Percentiles rank a stretch among this genome's conserved stretches.
Evolutionary conservation across 1,140 invertebrate genomes (phyloP).

Genomic region (Atta cephalotes): DNA sequence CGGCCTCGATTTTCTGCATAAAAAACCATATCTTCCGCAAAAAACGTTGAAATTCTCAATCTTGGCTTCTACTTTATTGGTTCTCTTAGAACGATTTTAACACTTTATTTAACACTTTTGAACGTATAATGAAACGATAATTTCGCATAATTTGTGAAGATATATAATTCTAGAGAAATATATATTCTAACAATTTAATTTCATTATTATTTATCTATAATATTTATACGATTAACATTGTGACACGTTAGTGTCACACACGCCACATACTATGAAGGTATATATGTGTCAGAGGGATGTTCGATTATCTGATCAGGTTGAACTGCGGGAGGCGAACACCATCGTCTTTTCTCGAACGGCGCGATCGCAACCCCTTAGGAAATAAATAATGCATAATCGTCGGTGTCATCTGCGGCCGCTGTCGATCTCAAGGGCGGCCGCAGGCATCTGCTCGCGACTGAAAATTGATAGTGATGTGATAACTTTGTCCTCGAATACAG

Average conservation of each 20-base stretch:
- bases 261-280: slow-evolving; percentile 10
- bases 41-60: not conserved
- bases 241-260: slow-evolving; percentile 3
- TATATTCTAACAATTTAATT: not conserved
- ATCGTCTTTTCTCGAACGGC: slow-evolving; percentile 65
- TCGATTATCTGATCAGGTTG: slow-evolving; percentile 77
- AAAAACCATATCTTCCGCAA: not conserved
- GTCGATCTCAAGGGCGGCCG: slow-evolving; percentile 42
- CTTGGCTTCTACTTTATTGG: not conserved
- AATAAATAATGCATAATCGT: slow-evolving; percentile 80
- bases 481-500: slow-evolving; percentile 18
- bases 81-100: slow-evolving; percentile 45
- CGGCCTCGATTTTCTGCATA: slow-evolving; percentile 8
- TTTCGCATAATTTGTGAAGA: not conserved
- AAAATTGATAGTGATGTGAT: slow-evolving; percentile 44
- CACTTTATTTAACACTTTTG: not conserved
- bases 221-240: too few species aligned
- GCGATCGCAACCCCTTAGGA: slow-evolving; percentile 80
- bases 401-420: slow-evolving; percentile 69
- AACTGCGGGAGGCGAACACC: slow-evolving; percentile 76
- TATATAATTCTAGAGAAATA: not conserved
- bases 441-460: slow-evolving; percentile 65
- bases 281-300: slow-evolving; percentile 23
- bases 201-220: not conserved
- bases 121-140: not conserved